Evolutionary conservation across 2,113 vertebrate genomes (phyloP).

Genomic region (Sebastes schlegelii): DNA sequence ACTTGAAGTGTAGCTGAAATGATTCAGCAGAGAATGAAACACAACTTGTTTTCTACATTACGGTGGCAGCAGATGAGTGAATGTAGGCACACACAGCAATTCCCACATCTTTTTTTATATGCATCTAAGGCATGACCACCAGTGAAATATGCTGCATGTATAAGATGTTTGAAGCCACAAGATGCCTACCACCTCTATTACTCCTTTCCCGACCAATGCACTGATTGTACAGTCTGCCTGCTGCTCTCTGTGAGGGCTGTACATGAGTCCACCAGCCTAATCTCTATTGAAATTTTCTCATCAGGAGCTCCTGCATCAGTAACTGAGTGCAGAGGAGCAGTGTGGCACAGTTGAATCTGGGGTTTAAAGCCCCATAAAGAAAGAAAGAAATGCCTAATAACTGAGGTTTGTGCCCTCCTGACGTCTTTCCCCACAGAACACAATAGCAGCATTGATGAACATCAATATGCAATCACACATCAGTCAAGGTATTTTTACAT

Average conservation of each 20-base stretch:
- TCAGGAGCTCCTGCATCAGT: background rate
- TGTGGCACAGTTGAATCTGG: slow-evolving; percentile 33
- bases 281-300: background rate
- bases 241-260: background rate
- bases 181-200: background rate
- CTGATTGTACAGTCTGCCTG: background rate
- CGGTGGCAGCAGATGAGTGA: slow-evolving; percentile 9
- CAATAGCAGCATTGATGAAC: slow-evolving; percentile 68
- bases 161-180: slow-evolving; percentile 1
- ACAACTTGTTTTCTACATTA: background rate
- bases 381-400: slow-evolving; percentile 46
- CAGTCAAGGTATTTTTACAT: slow-evolving; percentile 35
- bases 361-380: slow-evolving; percentile 32
- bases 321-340: background rate
- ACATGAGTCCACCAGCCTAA: background rate
- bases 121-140: background rate
- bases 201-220: background rate
- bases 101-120: background rate
- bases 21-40: background rate
- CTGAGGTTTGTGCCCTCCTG: slow-evolving; percentile 33
- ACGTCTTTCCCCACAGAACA: slow-evolving; percentile 5
- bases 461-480: slow-evolving; percentile 21
- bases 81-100: background rate
- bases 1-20: background rate
- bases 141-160: background rate